Percentiles rank a stretch among this genome's conserved stretches.
Conservation (phyloP, 2,888 invertebrate species). For the Drosophila glabriapex region DNA sequence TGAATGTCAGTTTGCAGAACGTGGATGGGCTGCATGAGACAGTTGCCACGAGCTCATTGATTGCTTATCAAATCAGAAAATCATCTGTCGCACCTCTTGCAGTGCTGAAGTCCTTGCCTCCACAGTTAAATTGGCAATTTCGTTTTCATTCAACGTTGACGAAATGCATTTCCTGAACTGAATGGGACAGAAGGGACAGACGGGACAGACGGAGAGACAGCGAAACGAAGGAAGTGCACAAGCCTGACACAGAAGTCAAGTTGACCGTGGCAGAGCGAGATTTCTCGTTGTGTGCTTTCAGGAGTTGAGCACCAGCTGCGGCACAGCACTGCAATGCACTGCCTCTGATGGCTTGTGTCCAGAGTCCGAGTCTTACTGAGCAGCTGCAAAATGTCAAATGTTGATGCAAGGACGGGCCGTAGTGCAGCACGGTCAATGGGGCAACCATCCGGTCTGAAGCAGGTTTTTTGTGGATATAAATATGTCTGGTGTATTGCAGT, state of each 20-base stretch:
- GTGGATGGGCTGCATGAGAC: neutral
- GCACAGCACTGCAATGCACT: neutral
- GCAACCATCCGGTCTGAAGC: slow-evolving; percentile 5
- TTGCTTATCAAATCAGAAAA: slow-evolving; percentile 35
- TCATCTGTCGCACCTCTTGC: slow-evolving; percentile 16
- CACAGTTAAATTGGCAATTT: slow-evolving; percentile 78
- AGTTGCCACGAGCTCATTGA: slow-evolving; percentile 22
- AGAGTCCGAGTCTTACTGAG: slow-evolving; percentile 19
- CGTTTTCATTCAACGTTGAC: slow-evolving; percentile 75
- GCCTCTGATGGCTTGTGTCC: slow-evolving; percentile 1
- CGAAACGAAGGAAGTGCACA: slow-evolving; percentile 40
- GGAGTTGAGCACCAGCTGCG: slow-evolving; percentile 8
- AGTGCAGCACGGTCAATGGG: slow-evolving; percentile 44
- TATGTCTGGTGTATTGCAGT: slow-evolving; percentile 22
- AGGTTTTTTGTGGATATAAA: neutral
- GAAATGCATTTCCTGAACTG: slow-evolving; percentile 78
- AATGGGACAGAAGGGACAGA: slow-evolving; percentile 44
- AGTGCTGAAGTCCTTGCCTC: slow-evolving; percentile 6
- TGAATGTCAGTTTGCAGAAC: neutral
- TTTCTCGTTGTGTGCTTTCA: slow-evolving; percentile 23
- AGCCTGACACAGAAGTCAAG: slow-evolving; percentile 65
- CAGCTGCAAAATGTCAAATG: slow-evolving; percentile 67
- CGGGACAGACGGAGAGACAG: slow-evolving; percentile 15
- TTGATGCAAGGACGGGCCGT: slow-evolving; percentile 59
- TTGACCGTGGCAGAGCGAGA: slow-evolving; percentile 50